Evolutionary conservation across 2,113 vertebrate species (phyloP).

Genomic region (Cyphomyrus discorhynchus): DNA sequence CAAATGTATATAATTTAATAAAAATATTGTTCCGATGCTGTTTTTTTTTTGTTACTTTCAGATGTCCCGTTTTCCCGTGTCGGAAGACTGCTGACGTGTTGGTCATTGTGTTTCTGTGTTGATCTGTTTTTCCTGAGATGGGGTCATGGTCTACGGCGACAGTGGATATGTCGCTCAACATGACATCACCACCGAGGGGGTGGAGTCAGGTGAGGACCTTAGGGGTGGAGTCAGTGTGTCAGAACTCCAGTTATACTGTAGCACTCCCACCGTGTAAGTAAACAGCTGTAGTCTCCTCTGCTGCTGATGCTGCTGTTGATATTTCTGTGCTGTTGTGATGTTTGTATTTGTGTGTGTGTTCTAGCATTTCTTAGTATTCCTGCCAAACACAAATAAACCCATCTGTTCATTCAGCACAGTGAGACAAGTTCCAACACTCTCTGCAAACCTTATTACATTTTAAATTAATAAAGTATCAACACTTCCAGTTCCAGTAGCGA

Average conservation of each 20-base stretch:
- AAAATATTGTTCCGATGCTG: neutral
- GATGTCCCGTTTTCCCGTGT: neutral
- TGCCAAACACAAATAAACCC: neutral
- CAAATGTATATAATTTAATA: neutral
- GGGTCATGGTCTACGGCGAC: neutral
- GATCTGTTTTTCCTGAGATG: neutral
- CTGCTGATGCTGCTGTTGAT: neutral
- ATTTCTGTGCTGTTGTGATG: neutral
- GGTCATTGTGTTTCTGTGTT: neutral
- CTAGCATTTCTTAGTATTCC: neutral
- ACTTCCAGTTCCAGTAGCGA: neutral
- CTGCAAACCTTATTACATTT: conserved; percentile 5
- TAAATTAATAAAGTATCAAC: neutral
- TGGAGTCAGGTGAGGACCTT: neutral
- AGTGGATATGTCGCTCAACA: neutral
- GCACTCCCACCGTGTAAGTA: neutral
- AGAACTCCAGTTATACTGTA: neutral
- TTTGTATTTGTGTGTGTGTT: neutral
- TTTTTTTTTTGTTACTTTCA: neutral
- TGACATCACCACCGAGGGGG: neutral
- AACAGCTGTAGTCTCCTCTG: neutral
- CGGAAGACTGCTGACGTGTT: neutral
- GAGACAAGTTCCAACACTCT: neutral
- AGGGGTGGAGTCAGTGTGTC: neutral
- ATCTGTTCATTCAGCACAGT: neutral